A percentile compares a stretch with the other conserved stretches of the same genome.
Conservation (phyloP, 1,140 invertebrate genomes). For the Drosophila nannoptera region DNA sequence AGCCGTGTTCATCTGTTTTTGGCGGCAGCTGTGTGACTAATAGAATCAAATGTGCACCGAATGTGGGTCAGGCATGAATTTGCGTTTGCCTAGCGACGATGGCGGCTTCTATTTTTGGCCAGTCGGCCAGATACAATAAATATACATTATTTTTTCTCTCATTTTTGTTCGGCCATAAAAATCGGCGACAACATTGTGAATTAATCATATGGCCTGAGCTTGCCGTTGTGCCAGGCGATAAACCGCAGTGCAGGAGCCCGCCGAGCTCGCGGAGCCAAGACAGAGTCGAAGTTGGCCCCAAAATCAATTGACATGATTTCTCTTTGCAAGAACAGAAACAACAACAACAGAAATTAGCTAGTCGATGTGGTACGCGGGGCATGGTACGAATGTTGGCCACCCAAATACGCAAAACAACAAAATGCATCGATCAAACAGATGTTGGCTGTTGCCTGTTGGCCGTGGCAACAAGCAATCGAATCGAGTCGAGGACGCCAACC, state of each 20-base stretch:
- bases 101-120: conserved; percentile 56
- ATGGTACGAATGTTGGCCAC: conserved; percentile 69
- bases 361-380: conserved; percentile 44
- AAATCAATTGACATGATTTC: conserved; percentile 76
- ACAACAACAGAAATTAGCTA: conserved; percentile 13
- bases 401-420: conserved; percentile 69
- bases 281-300: conserved; percentile 22
- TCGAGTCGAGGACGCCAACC: conserved; percentile 38
- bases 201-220: conserved; percentile 65
- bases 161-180: conserved; percentile 61
- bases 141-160: conserved; percentile 46
- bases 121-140: conserved; percentile 43
- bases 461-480: conserved; percentile 14
- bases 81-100: conserved; percentile 62
- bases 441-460: conserved; percentile 1
- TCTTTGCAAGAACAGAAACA: conserved; percentile 39
- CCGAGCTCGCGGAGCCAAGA: background rate
- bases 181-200: conserved; percentile 66
- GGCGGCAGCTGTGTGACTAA: conserved; percentile 63
- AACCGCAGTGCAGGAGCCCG: too few species aligned
- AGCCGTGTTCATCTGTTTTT: conserved; percentile 26
- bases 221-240: conserved; percentile 53
- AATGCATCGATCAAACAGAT: conserved; percentile 62
- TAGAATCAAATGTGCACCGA: conserved; percentile 54
- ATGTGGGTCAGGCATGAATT: conserved; percentile 77